Evolutionary conservation across 2,888 invertebrate genomes (phyloP), one percentile per base, ranked within the genome.

Genomic region (Pterobdella sp.): DNA sequence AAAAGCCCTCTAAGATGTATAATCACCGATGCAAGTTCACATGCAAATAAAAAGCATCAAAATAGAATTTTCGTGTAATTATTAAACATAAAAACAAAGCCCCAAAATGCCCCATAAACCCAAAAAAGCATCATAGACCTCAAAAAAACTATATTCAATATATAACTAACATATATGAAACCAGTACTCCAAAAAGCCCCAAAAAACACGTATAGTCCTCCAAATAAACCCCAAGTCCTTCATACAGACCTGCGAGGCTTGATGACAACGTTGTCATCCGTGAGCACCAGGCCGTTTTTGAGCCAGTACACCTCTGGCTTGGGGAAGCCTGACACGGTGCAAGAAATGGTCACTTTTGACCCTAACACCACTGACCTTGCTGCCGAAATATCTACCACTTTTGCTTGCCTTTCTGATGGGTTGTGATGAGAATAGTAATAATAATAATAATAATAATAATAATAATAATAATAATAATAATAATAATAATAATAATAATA

Each of bases 231-330:
- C n/a, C n/a, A n/a, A n/a, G n/a, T n/a, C n/a, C n/a, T n/a, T n/a
- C n/a, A n/a, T n/a, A n/a, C n/a, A n/a, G n/a, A n/a, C 67, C 42
- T 67, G n/a, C 37, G 35, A 7, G 29, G 26, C 14, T 67, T 36
- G 29, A 67, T 67, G 26, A 37, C 26, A 29, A 26, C 37, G 37
- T 67, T 22, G 31, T 42, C 67, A 29, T 67, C 67, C 4, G 36
- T 29, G 29, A 67, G 37, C 36, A 42, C 37, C n/a, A 42, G 37
- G 14, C 71, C 71, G 56, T 71, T 71, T n/a, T 36, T 60, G 1
- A 71, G 1, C 71, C 71, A 71, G 34, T 36, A 34, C 26, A 63
- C 56, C 63, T 71, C 71, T 0, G 71, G 71, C 29, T 26, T 63
- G 34, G 71, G 71, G 22, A 63, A 71, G 18, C 71, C 71, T 36